Evolutionary conservation across 2,888 invertebrate species (phyloP).

Genomic region (Sinopyrophorus schimmeli): DNA sequence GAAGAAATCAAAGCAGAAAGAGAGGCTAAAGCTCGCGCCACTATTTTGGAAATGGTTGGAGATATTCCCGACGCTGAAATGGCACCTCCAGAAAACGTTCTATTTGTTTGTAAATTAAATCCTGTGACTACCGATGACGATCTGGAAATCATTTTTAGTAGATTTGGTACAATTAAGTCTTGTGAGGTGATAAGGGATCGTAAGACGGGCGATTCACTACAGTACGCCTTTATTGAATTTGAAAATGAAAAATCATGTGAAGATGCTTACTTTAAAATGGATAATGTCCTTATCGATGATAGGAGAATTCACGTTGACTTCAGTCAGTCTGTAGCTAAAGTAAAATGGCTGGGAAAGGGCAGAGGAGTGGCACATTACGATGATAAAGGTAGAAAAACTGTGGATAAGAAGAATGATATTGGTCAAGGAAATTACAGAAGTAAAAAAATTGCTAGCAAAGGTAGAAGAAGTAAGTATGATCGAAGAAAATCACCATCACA

Average conservation of each 20-base stretch:
- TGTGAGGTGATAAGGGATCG: constrained; percentile 97
- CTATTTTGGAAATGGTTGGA: constrained; percentile 97
- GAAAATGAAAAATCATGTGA: constrained; percentile 91
- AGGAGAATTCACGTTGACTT: constrained; percentile 99
- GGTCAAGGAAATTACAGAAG: constrained; percentile 35
- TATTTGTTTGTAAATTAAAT: constrained; percentile 99
- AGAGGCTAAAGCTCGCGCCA: constrained; percentile 95
- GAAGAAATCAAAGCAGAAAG: constrained; percentile 85
- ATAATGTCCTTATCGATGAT: constrained; percentile 98
- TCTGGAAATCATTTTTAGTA: constrained; percentile 94
- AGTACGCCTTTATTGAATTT: constrained; percentile 99
- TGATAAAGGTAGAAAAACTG: constrained; percentile 46
- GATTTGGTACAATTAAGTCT: constrained; percentile 91
- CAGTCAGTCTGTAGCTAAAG: constrained; percentile 96
- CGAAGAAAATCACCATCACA: constrained; percentile 35
- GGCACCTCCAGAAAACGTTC: constrained; percentile 97
- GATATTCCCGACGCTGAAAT: constrained; percentile 97
- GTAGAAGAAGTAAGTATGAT: constrained; percentile 23
- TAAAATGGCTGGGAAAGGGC: constrained; percentile 88
- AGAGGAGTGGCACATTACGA: constrained; percentile 69
- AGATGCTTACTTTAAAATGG: constrained; percentile 99
- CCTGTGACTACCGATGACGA: constrained; percentile 98
- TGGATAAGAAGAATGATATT: constrained; percentile 36
- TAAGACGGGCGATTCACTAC: constrained; percentile 90
- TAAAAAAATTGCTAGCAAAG: constrained; percentile 3